Conservation (phyloP, 2,888 invertebrate genomes). For the Eupeodes latifasciatus region DNA sequence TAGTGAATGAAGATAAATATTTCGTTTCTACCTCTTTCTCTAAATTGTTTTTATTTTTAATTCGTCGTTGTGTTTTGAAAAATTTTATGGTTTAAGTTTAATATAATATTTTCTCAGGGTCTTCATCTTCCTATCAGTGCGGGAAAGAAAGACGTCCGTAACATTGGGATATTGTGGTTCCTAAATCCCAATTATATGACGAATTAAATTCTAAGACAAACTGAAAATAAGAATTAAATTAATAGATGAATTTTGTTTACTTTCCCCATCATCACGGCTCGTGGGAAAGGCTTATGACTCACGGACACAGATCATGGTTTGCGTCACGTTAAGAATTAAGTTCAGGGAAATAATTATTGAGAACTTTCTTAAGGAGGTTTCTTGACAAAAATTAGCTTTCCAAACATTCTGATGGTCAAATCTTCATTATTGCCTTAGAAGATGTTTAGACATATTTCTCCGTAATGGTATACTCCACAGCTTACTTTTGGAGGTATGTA, state of each 20-base stretch:
- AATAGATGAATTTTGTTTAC: neutral
- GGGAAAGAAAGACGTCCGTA: neutral
- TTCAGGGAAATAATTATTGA: too few species aligned
- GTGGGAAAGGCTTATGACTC: neutral
- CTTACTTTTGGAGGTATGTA: neutral
- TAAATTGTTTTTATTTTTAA: neutral
- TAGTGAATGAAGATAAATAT: constrained; percentile 16
- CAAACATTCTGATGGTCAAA: constrained; percentile 8
- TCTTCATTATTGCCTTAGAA: constrained; percentile 1
- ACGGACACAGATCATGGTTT: neutral
- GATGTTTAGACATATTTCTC: neutral
- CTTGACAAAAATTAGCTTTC: neutral
- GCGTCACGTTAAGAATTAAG: too few species aligned
- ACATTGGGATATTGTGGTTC: neutral
- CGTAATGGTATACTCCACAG: neutral
- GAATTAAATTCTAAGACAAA: constrained; percentile 17
- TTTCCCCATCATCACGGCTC: neutral
- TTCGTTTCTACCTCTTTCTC: neutral
- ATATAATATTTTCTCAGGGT: neutral
- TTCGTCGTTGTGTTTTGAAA: neutral
- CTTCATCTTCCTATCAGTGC: neutral
- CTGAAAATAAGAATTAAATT: constrained; percentile 1
- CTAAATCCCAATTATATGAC: neutral
- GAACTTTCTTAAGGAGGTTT: too few species aligned
- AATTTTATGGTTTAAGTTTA: neutral